Base-by-base conservation (phyloP, 2,797 vertebrate genomes). In the Arrhamphus sclerolepis region DNA sequence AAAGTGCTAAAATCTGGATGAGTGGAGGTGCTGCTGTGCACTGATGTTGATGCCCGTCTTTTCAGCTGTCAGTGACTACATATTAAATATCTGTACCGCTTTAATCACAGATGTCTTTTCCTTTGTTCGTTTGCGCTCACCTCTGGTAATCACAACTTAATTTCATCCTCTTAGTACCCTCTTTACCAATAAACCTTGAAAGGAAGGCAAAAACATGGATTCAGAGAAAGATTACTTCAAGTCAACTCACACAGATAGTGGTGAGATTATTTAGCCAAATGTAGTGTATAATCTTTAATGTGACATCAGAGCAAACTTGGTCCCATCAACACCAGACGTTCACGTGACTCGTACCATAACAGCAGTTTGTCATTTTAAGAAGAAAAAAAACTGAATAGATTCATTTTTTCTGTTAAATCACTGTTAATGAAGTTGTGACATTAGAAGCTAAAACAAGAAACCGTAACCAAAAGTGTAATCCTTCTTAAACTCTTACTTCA, bases 1-100 rank as follows among this genome's bases (percentile, higher is more conserved):
- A 67, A 63, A 64, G 60, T 62, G 57, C 34, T 65, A 11, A 60
- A 42, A 60, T 43, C 7, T n/a, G 20, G 54, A 34, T 56, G 38
- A 9, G 39, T 18, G 6, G 46, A 54, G 52, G 61, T 1, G 20
- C 44, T 49, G 18, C 52, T 46, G 24, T 24, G 51, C 26, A 17
- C 14, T 54, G 52, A 26, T n/a, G 31, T 52, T 20, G 21, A 61
- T 47, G 24, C 47, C 31, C 24, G 46, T 43, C 42, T 26, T 62
- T 28, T 14, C 26, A 52, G 29, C 59, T 2, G 29, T 50, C 31
- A 34, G 31, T 34, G 3, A 2, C 8, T 2, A 34, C 31, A 34
- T 5, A 10, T 5, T 4, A 49, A 39, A 19, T 31, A 44, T 46
- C 31, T 19, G 29, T 24, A 44, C 40, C 28, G 5, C 39, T 65